These are phyloP conservation scores for Rhinella marina DNA, from an alignment of 2,797 vertebrate genomes.

Conservation along the genomic window DNA sequence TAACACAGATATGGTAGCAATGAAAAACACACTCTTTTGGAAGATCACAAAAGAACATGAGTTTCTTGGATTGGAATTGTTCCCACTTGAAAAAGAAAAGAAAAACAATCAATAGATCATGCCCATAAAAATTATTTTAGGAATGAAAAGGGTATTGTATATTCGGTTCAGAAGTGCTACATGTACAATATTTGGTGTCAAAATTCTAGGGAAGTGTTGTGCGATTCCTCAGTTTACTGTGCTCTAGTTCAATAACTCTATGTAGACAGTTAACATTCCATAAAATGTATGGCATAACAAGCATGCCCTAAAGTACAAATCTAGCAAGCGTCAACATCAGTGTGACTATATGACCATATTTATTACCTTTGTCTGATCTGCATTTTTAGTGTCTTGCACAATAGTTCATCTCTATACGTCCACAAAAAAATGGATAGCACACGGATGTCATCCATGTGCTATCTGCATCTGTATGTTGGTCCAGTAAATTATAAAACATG, in stretches of 20 bases:
- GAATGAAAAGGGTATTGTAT: neutral
- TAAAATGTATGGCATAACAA: neutral
- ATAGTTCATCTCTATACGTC: no score
- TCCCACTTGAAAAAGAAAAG: constrained; percentile 6
- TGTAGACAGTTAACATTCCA: neutral
- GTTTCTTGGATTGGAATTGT: constrained; percentile 20
- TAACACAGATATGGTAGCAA: neutral
- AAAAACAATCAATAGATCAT: constrained; percentile 24
- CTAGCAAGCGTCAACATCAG: no score
- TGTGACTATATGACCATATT: no score
- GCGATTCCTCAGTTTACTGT: neutral
- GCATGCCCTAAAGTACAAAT: neutral
- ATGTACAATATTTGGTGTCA: neutral
- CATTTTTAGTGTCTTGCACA: no score
- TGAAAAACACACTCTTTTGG: constrained; percentile 2
- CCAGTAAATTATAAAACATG: no score
- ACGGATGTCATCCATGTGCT: no score
- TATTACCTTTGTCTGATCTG: no score
- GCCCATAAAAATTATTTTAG: neutral
- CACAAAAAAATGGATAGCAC: no score
- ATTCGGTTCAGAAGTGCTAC: neutral
- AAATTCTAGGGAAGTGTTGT: neutral
- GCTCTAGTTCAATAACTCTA: neutral
- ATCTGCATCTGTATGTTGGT: no score
- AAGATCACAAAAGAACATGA: constrained; percentile 12